Conservation (phyloP, 2,888 invertebrate species). For the Steinernema hermaphroditum region DNA sequence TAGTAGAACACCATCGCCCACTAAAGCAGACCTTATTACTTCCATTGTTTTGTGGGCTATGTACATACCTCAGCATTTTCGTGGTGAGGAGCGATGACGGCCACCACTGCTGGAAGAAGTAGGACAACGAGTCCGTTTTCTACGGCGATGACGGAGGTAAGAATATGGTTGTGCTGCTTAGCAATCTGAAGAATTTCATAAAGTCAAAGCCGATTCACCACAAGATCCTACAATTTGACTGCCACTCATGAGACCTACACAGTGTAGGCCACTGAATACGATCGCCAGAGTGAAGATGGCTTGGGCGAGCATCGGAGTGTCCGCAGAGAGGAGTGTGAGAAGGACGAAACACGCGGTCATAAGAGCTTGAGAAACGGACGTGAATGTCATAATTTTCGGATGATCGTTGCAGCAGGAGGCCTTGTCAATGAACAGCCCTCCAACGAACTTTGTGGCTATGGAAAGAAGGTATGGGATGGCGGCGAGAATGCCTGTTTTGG, state of each 20-base stretch:
- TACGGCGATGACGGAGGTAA: slow-evolving; percentile 33
- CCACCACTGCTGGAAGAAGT: slow-evolving; percentile 23
- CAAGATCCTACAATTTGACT: slow-evolving; percentile 46
- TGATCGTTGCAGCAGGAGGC: slow-evolving; percentile 32
- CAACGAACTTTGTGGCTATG: slow-evolving; percentile 18
- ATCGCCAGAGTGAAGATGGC: slow-evolving; percentile 53
- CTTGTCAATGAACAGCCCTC: slow-evolving; percentile 14
- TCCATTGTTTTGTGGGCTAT: no score
- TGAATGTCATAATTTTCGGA: slow-evolving; percentile 45
- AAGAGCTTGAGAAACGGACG: slow-evolving; percentile 45
- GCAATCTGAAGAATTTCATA: neutral
- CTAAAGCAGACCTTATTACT: neutral
- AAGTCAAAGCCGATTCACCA: no score
- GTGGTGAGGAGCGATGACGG: slow-evolving; percentile 21
- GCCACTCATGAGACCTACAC: slow-evolving; percentile 53
- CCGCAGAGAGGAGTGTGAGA: slow-evolving; percentile 40
- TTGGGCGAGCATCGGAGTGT: slow-evolving; percentile 43
- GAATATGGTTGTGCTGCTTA: slow-evolving; percentile 31
- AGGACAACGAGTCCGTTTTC: slow-evolving; percentile 33
- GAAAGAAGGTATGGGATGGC: slow-evolving; percentile 16
- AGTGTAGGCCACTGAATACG: slow-evolving; percentile 51
- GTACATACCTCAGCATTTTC: slow-evolving; percentile 23
- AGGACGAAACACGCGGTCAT: slow-evolving; percentile 51
- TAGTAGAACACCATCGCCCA: slow-evolving; percentile 19
- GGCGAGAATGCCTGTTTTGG: slow-evolving; percentile 9